Percentiles rank a stretch among this genome's conserved stretches.
phyloP scores from a whole-genome alignment of 2,797 vertebrate genomes.

The Silurus aristotelis region DNA sequence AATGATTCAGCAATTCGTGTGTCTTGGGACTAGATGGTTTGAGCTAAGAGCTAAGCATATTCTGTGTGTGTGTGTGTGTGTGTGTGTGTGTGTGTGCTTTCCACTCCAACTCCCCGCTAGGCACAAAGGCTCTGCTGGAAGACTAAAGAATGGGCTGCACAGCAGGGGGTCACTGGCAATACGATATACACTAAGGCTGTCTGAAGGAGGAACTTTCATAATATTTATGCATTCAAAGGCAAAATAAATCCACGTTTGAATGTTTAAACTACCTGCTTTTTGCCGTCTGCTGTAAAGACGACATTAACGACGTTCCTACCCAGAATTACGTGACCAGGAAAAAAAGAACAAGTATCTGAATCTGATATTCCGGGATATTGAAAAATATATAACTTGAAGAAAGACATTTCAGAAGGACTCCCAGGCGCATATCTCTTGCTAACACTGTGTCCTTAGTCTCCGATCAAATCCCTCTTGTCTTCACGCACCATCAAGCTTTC shows the following conservation, averaged over 20 bases:
- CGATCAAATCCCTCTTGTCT: background rate
- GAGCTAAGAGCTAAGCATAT: background rate
- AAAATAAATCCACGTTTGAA: conserved; percentile 10
- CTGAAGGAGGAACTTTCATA: background rate
- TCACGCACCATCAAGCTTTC: background rate
- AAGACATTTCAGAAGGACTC: background rate
- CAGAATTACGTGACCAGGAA: no score
- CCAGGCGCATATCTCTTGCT: no score
- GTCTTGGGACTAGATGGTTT: background rate
- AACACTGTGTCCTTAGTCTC: background rate
- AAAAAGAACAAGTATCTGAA: no score
- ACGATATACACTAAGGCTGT: background rate
- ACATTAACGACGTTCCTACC: background rate
- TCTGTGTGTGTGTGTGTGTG: background rate
- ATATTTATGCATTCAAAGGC: conserved; percentile 16
- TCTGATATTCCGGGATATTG: background rate
- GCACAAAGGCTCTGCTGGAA: conserved; percentile 18
- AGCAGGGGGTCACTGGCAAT: conserved; percentile 16
- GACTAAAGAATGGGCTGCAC: conserved; percentile 25
- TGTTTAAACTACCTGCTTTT: background rate
- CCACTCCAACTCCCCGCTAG: conserved; percentile 1
- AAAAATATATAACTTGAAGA: background rate
- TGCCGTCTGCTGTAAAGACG: background rate
- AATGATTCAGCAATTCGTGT: background rate
- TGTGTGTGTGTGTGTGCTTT: conserved; percentile 10